Evolutionary conservation across 2,797 vertebrate genomes (phyloP), one percentile per base, ranked within the genome.

Genomic region (Semaprochilodus insignis): DNA sequence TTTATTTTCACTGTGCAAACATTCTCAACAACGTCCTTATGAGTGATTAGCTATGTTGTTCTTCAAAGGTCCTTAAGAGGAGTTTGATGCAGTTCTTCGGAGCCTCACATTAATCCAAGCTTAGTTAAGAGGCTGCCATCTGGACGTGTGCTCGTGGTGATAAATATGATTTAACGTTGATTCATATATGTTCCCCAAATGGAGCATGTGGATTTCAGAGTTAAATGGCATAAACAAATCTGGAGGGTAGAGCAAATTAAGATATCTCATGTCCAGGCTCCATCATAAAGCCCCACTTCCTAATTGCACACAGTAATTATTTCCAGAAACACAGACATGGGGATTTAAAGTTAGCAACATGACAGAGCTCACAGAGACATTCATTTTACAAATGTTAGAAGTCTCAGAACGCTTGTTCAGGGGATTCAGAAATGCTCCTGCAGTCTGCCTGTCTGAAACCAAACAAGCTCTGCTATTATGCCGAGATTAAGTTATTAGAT

Each of bases 41-140:
- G 97, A 97, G 97, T 97, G 96, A 98, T 99, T 98, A 97, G 97
- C 96, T 96, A 96, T 98, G 97, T 97, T 96, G 97, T 96, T 97
- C 97, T 98, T 97, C 97, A 97, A 97, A 96, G 96, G 97, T 98
- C 97, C 97, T 97, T 97, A 97, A 96, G 96, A 97, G 90, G 96
- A 96, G 96, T 97, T 96, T 95, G 94, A 97, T 96, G 96, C 96
- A 95, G 96, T 96, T 93, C 96, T 96, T 96, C 96, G 96, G 96
- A 96, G 96, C 98, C 96, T 96, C 95, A 94, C 96, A 97, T 98
- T 99, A 98, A 99, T 97, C 97, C 96, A 97, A 96, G 94, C 96
- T 97, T 96, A 97, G 97, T 98, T 97, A 98, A 97, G 97, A 98
- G 96, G 96, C 96, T 97, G 97, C 97, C 97, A 98, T 99, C 97